These are phyloP conservation scores for Magallana ariakensis DNA, from an alignment of 1,140 invertebrate genomes.

Conservation along the genomic window DNA sequence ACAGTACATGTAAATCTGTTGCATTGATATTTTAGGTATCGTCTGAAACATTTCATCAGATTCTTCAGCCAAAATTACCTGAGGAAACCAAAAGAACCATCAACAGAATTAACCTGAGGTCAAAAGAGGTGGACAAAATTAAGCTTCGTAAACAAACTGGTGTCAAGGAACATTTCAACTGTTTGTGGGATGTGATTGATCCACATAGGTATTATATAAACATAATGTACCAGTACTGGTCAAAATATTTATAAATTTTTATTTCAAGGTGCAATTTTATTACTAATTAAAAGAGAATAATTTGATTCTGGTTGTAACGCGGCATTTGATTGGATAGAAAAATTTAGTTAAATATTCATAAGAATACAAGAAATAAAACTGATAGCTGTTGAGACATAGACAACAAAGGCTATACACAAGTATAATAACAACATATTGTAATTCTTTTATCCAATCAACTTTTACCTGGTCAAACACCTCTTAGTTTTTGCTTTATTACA, in stretches of 20 bases:
- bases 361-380: neutral
- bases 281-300: neutral
- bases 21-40: slow-evolving; percentile 7
- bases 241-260: neutral
- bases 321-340: no score
- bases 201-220: slow-evolving; percentile 28
- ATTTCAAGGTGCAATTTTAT: neutral
- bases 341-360: neutral
- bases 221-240: neutral
- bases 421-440: no score
- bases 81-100: slow-evolving; percentile 4
- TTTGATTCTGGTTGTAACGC: no score
- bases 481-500: no score
- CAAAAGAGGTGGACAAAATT: neutral
- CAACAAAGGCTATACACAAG: no score
- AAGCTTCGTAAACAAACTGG: slow-evolving; percentile 7
- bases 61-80: neutral
- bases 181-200: slow-evolving; percentile 42
- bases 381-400: no score
- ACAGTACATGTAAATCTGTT: neutral
- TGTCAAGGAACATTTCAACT: slow-evolving; percentile 22
- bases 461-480: no score
- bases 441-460: no score
- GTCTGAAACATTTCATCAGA: slow-evolving; percentile 3
- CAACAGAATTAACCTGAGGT: slow-evolving; percentile 5